phyloP scores from a whole-genome alignment of 2,113 vertebrate genomes.

The Thalassoma bifasciatum region DNA sequence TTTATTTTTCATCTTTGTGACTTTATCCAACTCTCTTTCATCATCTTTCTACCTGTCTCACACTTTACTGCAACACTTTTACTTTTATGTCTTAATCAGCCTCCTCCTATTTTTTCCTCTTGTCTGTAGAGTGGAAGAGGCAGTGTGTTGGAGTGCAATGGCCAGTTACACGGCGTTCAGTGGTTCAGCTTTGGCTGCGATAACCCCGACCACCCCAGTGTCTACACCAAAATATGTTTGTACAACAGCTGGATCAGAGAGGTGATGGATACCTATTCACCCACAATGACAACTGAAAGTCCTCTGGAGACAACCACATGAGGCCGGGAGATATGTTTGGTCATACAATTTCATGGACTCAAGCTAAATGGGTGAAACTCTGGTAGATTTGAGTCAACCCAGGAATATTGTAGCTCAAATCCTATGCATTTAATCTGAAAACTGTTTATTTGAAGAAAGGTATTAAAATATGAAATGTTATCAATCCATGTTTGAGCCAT shows the following conservation, averaged over 20 bases:
- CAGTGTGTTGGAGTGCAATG: conserved; percentile 69
- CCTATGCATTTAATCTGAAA: not conserved
- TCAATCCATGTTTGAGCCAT: conserved; percentile 19
- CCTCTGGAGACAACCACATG: not conserved
- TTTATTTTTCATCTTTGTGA: not conserved
- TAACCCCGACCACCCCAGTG: conserved; percentile 29
- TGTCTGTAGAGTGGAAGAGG: conserved; percentile 33
- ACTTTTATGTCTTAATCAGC: not conserved
- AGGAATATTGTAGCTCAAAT: too few relatives aligned
- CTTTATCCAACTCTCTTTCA: not conserved
- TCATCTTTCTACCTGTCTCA: not conserved
- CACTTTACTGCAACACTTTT: not conserved
- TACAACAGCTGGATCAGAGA: conserved; percentile 59
- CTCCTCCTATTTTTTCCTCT: not conserved
- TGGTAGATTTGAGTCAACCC: too few relatives aligned
- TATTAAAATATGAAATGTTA: not conserved
- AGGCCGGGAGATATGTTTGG: not conserved
- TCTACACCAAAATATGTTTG: conserved; percentile 64
- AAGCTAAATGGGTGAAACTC: too few relatives aligned
- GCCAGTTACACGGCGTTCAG: conserved; percentile 68
- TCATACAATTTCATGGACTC: not conserved
- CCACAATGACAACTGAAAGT: not conserved
- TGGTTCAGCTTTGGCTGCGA: conserved; percentile 57
- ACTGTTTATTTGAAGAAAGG: not conserved
- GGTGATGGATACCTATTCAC: conserved; percentile 32